These are phyloP conservation scores for Eulacestoma nigropectus DNA, from an alignment of 2,113 vertebrate species.

Conservation along the genomic window DNA sequence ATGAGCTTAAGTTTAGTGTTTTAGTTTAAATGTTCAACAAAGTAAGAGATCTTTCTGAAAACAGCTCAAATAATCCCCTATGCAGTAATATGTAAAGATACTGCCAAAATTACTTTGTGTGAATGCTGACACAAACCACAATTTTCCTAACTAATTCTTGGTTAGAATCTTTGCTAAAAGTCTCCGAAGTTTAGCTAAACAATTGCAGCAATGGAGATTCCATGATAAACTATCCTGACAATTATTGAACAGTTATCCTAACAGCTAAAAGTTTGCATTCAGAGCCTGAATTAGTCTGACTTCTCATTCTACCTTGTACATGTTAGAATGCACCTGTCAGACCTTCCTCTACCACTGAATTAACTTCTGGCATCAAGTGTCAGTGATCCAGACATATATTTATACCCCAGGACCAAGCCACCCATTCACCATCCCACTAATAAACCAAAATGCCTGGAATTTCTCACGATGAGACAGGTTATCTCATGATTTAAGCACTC, in stretches of 20 bases:
- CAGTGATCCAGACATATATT: not conserved
- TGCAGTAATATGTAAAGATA: not conserved
- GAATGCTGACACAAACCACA: not conserved
- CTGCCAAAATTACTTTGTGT: not conserved
- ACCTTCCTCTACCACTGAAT: not conserved
- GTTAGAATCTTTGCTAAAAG: not conserved
- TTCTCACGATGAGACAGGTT: not conserved
- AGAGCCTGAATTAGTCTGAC: not conserved
- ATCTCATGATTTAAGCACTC: not conserved
- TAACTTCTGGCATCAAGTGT: not conserved
- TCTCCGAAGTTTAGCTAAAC: not conserved
- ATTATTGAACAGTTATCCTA: not conserved
- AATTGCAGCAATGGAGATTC: not conserved
- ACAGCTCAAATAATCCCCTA: not conserved
- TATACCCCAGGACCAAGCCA: not conserved
- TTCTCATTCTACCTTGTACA: not conserved
- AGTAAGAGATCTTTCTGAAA: not conserved
- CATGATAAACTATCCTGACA: not conserved
- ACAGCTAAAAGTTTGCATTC: not conserved
- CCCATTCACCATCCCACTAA: not conserved
- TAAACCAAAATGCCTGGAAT: not conserved
- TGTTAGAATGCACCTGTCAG: not conserved
- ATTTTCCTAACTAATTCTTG: not conserved
- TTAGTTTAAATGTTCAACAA: not conserved
- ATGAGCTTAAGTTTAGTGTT: not conserved